Base-by-base conservation (phyloP, 2,888 invertebrate species). In the Meteorus cinctellus region DNA sequence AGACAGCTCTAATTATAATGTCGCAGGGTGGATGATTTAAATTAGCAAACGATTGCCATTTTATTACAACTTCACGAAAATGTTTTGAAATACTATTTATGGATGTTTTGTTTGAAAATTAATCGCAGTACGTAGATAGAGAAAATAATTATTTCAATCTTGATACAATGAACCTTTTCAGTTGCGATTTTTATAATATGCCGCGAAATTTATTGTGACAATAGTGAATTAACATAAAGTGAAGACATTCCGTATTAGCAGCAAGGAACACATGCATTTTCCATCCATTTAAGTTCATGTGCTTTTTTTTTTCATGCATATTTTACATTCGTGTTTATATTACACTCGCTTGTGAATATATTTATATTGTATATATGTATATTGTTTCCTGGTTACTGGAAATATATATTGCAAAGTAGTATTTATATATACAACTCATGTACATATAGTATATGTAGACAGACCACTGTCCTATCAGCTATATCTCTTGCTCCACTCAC, bases 1-100 rank as follows among this genome's bases (percentile, higher is more conserved):
- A 72, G 82, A 79, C 82, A 80, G 78, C 81, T 84, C 84, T 85
- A 86, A 86, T 86, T 85, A 84, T 82, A 80, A 80, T 72, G 74
- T 72, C 75, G n/a, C 48, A n/a, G 48, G 74, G 79, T 76, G 65
- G 75, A 70, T 70, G 75, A 75, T 70, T 70, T 75, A 65, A 75
- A 75, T 75, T 75, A 71, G 75, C 63, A n/a, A 59, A 24, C 36
- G 45, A 72, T 65, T 72, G 65, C 60, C 66, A 55, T 65, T 65
- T 66, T 55, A 65, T 65, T 24, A 14, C 4, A 51, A 72, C 65
- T 72, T 72, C 51, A 66, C 72, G 65, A 27, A 31, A 31, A 65
- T 29, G 51, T 55, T 73, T 65, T n/a, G 45, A 5, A 66, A 59
- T 36, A 6, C 66, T 59, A 55, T 55, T 48, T 24, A 27, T 59